Base-by-base conservation (phyloP, 2,113 vertebrate species). In the Tringa solitaria region DNA sequence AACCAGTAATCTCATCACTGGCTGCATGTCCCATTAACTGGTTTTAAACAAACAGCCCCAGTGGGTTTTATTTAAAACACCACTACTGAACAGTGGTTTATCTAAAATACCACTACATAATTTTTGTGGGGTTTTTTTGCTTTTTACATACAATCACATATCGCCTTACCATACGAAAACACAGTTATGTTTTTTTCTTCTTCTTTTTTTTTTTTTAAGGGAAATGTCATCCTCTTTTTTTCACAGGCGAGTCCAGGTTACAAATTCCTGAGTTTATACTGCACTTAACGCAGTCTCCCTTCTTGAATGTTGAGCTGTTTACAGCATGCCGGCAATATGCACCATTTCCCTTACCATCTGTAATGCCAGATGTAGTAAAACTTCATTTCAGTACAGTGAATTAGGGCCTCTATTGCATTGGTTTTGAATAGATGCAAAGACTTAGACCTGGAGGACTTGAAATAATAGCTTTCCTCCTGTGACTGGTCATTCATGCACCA, bases 211-310 rank as follows among this genome's bases (percentile, higher is more conserved):
- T 68, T 88, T 96, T 84, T 70, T 43, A 84, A 91, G 87, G 92
- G 92, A 96, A 95, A 97, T 79, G 56, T 72, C 24, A 75, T 84
- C 57, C 1, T 91, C 61, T 69, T 78, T 53, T 60, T 75, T 54
- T 32, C 48, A 75, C 33, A 90, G 54, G 83, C 17, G 1, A 96
- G 77, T 60, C 82, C 91, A 96, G 88, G 76, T 86, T 90, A 90
- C 84, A 91, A 93, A 96, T 97, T 97, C 97, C 97, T 97, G 95
- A 97, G 96, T 95, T 97, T 97, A 95, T 96, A 95, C 94, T 95
- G 95, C 90, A 82, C 91, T 95, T 95, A 93, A 85, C 76, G 84
- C 84, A 93, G 94, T 92, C 83, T 95, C 90, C 88, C 73, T 94
- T 97, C 90, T 86, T 70, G 65, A 95, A 80, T 65, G 85, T 63